phyloP scores from a whole-genome alignment of 2,888 invertebrate genomes.

The Apantesis nais region DNA sequence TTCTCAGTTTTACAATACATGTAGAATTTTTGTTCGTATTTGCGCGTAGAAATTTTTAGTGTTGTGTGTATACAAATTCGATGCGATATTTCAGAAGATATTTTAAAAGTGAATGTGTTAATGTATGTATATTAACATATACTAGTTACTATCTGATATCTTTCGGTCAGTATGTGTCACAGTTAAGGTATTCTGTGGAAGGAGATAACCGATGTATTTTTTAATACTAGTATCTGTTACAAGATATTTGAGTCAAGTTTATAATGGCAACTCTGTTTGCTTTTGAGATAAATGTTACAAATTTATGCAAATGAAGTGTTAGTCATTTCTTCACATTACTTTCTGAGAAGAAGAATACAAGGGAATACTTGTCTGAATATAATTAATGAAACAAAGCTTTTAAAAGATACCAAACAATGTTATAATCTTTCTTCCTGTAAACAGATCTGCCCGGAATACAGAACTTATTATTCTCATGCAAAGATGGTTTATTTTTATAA shows the following conservation, averaged over 20 bases:
- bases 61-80: conserved; percentile 12
- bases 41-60: conserved; percentile 20
- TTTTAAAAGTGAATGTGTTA: conserved; percentile 23
- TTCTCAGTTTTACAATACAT: conserved; percentile 16
- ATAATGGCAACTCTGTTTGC: neutral
- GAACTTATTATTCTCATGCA: neutral
- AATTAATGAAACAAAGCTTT: neutral
- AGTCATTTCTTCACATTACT: neutral
- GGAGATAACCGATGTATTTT: conserved; percentile 51
- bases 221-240: conserved; percentile 5
- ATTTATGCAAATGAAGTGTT: neutral
- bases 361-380: neutral
- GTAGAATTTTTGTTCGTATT: conserved; percentile 34
- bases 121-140: conserved; percentile 61
- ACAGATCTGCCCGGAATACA: neutral
- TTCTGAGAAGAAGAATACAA: neutral
- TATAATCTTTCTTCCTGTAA: neutral
- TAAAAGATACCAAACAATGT: neutral
- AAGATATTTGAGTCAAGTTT: neutral
- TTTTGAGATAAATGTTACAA: neutral
- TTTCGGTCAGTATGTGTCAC: conserved; percentile 50
- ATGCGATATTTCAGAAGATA: conserved; percentile 26
- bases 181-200: conserved; percentile 59
- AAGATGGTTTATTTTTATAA: neutral
- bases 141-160: conserved; percentile 41